Conservation (phyloP, 2,797 vertebrate genomes). For the Galago senegalensis region DNA sequence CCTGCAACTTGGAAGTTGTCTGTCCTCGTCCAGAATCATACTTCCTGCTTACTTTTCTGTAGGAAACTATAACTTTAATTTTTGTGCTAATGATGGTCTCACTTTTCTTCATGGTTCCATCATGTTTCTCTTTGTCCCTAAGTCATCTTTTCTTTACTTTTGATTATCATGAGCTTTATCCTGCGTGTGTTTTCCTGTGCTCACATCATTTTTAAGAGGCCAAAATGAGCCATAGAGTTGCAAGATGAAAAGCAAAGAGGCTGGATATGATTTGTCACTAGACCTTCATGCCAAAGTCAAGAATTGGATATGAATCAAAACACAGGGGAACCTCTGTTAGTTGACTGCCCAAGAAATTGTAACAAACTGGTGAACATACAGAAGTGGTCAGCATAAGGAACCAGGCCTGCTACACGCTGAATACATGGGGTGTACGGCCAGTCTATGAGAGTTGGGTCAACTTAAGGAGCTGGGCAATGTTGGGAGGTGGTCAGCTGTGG, state of each 20-base stretch:
- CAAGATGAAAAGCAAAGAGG: background rate
- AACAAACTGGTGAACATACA: too few relatives aligned
- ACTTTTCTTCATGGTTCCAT: background rate
- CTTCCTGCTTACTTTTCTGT: background rate
- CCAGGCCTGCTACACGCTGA: too few relatives aligned
- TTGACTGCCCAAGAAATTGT: too few relatives aligned
- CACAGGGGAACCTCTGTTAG: too few relatives aligned
- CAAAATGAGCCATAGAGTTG: conserved; percentile 8
- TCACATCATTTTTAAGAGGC: background rate
- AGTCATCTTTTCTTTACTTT: conserved; percentile 23
- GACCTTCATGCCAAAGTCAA: background rate
- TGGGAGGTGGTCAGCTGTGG: too few relatives aligned
- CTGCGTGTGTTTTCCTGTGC: background rate
- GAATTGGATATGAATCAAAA: conserved; percentile 3
- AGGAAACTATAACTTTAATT: background rate
- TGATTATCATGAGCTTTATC: background rate
- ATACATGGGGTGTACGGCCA: too few relatives aligned
- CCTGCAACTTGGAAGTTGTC: background rate
- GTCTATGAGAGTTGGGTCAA: too few relatives aligned
- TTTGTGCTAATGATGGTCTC: background rate
- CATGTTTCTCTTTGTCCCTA: background rate
- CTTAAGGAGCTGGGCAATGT: too few relatives aligned
- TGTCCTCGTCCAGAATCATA: background rate
- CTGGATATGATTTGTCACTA: background rate
- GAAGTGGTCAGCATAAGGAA: too few relatives aligned